phyloP scores from a whole-genome alignment of 2,113 vertebrate genomes.

The Montifringilla adamsi region DNA sequence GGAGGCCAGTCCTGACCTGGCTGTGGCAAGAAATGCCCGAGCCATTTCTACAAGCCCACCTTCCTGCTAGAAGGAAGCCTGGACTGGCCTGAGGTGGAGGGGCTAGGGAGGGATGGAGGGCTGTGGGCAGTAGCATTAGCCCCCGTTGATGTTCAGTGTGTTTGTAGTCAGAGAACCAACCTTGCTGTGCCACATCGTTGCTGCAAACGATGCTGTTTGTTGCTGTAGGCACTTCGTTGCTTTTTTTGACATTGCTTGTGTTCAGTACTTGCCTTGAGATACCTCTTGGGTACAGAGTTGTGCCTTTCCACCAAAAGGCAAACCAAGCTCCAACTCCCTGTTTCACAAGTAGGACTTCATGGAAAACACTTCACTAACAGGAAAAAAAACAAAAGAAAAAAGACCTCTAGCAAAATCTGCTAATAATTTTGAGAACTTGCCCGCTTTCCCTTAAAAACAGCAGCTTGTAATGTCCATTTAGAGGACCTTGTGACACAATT shows the following conservation, averaged over 20 bases:
- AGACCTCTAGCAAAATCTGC: background rate
- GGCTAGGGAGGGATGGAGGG: slow-evolving; percentile 28
- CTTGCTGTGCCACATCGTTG: slow-evolving; percentile 11
- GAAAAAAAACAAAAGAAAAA: background rate
- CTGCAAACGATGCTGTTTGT: slow-evolving; percentile 39
- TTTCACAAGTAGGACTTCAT: background rate
- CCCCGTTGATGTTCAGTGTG: slow-evolving; percentile 8
- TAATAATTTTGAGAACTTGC: background rate
- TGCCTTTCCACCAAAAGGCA: slow-evolving; percentile 50
- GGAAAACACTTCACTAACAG: background rate
- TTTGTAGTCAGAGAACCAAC: slow-evolving; percentile 5
- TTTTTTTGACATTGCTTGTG: slow-evolving; percentile 22
- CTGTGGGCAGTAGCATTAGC: slow-evolving; percentile 49
- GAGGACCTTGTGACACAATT: background rate
- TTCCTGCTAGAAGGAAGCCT: background rate
- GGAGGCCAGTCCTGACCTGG: background rate
- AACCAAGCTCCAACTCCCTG: background rate
- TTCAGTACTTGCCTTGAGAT: slow-evolving; percentile 29
- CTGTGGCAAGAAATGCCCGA: background rate
- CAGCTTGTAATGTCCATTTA: background rate
- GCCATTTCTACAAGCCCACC: slow-evolving; percentile 23
- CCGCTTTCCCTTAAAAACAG: background rate
- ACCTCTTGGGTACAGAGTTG: slow-evolving; percentile 45
- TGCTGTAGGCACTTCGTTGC: slow-evolving; percentile 50
- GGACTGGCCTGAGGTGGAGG: slow-evolving; percentile 4